These are phyloP conservation scores for Metellina segmentata DNA, from an alignment of 2,888 invertebrate species.

Conservation along the genomic window DNA sequence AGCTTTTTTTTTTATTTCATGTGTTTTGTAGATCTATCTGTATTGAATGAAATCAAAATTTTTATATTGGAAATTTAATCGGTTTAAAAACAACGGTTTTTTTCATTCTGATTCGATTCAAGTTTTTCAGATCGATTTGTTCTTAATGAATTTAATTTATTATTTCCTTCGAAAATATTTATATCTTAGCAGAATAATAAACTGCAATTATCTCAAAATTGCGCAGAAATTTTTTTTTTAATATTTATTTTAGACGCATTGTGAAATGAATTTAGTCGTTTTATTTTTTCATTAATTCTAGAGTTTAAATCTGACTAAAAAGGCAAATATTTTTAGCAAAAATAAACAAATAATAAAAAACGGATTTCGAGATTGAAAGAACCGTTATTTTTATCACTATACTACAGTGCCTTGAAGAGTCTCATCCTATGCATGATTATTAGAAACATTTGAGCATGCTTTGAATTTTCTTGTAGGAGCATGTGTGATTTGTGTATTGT, in stretches of 20 bases:
- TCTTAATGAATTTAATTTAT: no score
- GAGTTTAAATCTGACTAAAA: no score
- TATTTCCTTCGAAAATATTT: no score
- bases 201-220: no score
- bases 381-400: slow-evolving; percentile 47
- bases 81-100: slow-evolving; percentile 41
- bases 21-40: neutral
- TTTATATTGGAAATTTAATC: neutral
- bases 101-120: neutral
- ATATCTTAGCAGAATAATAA: no score
- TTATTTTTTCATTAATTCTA: no score
- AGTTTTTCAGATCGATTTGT: no score
- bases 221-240: neutral
- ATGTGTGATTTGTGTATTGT: slow-evolving; percentile 43
- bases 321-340: no score
- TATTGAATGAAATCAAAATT: slow-evolving; percentile 36
- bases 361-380: neutral
- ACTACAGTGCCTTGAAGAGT: slow-evolving; percentile 49
- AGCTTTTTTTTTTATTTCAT: slow-evolving; percentile 19
- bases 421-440: slow-evolving; percentile 48
- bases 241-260: neutral
- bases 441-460: slow-evolving; percentile 43
- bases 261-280: no score
- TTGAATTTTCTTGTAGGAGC: slow-evolving; percentile 38
- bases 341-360: no score